Conservation (phyloP, 1,140 invertebrate species). For the Euura saliciscinereae region DNA sequence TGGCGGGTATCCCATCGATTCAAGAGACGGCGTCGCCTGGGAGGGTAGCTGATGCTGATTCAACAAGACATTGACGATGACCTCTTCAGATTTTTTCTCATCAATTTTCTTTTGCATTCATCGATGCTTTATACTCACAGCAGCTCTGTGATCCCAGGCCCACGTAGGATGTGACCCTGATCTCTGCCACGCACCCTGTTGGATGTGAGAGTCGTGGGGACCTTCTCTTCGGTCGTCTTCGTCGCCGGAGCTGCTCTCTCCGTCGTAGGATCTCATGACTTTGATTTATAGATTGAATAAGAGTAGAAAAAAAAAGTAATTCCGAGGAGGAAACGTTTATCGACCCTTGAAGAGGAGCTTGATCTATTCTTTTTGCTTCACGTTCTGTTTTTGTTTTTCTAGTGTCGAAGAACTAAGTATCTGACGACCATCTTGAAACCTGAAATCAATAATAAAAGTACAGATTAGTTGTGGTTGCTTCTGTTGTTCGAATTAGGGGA, state of each 20-base stretch:
- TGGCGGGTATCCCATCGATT: conserved; percentile 46
- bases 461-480: no score
- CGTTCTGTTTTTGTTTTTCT: no score
- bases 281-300: neutral
- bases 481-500: no score
- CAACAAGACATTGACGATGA: no score
- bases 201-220: conserved; percentile 46
- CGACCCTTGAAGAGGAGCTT: no score
- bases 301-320: neutral
- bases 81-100: neutral
- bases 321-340: neutral
- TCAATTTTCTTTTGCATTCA: conserved; percentile 2
- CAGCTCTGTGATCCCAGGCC: conserved; percentile 54
- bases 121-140: conserved; percentile 29
- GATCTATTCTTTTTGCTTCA: no score
- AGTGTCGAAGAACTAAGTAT: no score
- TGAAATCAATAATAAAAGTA: no score
- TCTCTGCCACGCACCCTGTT: conserved; percentile 52
- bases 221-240: conserved; percentile 52
- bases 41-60: conserved; percentile 43
- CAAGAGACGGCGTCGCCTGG: conserved; percentile 40
- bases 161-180: conserved; percentile 51
- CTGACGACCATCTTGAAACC: no score
- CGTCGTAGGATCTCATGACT: conserved; percentile 56
- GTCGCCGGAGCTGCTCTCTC: conserved; percentile 56